Percentiles rank a stretch among this genome's conserved stretches.
These are phyloP conservation scores for Criorhina ranunculi DNA, from an alignment of 2,888 invertebrate species.

Conservation along the genomic window DNA sequence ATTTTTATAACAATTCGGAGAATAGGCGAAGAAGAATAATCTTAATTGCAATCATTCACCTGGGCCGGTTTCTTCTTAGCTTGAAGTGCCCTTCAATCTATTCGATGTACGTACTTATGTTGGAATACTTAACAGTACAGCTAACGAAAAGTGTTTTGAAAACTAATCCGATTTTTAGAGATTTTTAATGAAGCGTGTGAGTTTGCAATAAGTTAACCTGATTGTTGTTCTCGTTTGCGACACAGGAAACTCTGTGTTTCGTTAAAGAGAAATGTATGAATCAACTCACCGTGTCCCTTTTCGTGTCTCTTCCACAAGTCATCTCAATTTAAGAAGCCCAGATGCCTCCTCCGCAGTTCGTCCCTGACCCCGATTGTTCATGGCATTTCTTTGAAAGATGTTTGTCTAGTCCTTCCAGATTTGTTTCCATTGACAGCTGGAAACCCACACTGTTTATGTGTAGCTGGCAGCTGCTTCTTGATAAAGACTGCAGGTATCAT, in stretches of 20 bases:
- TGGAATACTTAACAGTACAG: neutral
- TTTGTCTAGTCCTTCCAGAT: too few relatives aligned
- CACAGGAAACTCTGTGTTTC: neutral
- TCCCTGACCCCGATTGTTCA: too few relatives aligned
- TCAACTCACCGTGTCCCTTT: too few relatives aligned
- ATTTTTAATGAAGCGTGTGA: neutral
- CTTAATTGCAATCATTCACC: constrained; percentile 31
- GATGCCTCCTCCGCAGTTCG: too few relatives aligned
- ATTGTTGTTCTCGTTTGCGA: neutral
- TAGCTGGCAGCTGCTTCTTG: too few relatives aligned
- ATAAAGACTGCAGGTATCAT: too few relatives aligned
- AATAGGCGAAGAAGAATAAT: constrained; percentile 5
- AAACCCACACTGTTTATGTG: too few relatives aligned
- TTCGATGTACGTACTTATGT: constrained; percentile 1
- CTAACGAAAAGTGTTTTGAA: neutral
- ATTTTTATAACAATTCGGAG: neutral
- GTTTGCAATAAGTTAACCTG: neutral
- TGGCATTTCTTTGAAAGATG: too few relatives aligned
- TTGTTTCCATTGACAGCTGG: too few relatives aligned
- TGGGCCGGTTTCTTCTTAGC: neutral
- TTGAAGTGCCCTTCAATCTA: constrained; percentile 10
- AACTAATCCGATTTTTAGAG: neutral
- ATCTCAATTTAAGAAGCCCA: too few relatives aligned
- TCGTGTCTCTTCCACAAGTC: too few relatives aligned
- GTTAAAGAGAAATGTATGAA: too few relatives aligned